These are phyloP conservation scores for Clamator glandarius DNA, from an alignment of 2,797 vertebrate genomes.

Conservation along the genomic window DNA sequence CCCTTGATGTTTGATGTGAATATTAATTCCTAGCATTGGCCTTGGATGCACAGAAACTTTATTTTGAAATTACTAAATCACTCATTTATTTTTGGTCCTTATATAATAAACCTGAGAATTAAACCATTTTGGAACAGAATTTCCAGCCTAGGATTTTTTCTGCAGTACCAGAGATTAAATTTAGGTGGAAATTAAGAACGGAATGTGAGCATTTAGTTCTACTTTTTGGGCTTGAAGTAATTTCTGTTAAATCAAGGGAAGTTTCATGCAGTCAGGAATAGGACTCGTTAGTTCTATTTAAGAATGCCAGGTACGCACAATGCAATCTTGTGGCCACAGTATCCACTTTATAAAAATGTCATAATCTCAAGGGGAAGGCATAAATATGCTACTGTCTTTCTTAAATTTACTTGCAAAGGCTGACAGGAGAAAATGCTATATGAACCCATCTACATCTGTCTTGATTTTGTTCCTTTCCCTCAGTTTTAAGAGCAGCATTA, in stretches of 20 bases:
- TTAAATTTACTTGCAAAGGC: background rate
- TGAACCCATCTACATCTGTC: background rate
- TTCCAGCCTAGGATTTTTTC: background rate
- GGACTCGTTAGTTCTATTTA: background rate
- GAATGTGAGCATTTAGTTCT: background rate
- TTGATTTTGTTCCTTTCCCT: background rate
- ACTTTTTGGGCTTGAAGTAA: background rate
- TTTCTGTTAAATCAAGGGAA: background rate
- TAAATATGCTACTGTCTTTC: background rate
- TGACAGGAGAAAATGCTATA: background rate
- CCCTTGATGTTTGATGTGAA: background rate
- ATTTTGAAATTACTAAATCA: background rate
- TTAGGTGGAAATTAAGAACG: background rate
- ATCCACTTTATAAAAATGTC: background rate
- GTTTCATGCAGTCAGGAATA: background rate
- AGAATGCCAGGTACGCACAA: background rate
- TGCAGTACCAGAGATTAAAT: background rate
- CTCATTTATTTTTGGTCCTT: background rate
- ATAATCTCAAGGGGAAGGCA: background rate
- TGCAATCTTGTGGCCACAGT: background rate
- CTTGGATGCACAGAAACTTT: background rate
- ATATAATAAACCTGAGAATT: background rate
- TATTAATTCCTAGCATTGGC: background rate
- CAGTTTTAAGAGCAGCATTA: background rate
- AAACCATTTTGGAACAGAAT: background rate